These are phyloP conservation scores for Rynchops niger DNA, from an alignment of 2,113 vertebrate genomes.

Conservation along the genomic window DNA sequence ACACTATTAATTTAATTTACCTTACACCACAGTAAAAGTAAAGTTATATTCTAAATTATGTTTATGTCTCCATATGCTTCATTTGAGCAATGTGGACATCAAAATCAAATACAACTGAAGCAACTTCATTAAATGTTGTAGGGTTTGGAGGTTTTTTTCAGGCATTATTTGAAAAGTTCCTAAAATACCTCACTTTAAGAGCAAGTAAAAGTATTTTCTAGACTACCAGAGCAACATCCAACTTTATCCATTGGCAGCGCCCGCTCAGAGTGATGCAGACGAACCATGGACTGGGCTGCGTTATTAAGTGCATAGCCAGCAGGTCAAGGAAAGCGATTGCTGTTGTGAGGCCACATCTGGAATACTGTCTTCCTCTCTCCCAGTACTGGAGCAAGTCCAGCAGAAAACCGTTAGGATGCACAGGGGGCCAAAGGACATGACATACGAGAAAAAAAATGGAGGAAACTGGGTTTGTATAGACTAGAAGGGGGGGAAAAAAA, in stretches of 20 bases:
- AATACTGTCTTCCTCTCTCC: neutral
- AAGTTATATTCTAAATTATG: neutral
- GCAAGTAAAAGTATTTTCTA: neutral
- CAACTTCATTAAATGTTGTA: neutral
- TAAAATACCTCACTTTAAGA: neutral
- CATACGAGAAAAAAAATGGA: neutral
- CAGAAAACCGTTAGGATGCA: neutral
- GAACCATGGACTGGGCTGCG: neutral
- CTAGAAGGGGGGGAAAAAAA: neutral
- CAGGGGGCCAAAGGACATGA: neutral
- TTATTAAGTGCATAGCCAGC: fast-evolving
- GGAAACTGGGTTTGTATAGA: neutral
- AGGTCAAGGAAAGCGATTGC: neutral
- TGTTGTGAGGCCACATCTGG: neutral
- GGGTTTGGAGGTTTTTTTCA: neutral
- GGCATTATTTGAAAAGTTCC: neutral
- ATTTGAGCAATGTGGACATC: neutral
- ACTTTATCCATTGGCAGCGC: fast-evolving
- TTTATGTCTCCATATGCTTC: neutral
- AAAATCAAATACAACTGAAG: neutral
- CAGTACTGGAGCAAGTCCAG: neutral
- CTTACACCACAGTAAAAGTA: neutral
- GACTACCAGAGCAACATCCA: neutral
- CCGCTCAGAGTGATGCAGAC: fast-evolving
- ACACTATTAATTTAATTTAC: neutral